phyloP scores from a whole-genome alignment of 1,140 invertebrate genomes.

The Bombus impatiens region DNA sequence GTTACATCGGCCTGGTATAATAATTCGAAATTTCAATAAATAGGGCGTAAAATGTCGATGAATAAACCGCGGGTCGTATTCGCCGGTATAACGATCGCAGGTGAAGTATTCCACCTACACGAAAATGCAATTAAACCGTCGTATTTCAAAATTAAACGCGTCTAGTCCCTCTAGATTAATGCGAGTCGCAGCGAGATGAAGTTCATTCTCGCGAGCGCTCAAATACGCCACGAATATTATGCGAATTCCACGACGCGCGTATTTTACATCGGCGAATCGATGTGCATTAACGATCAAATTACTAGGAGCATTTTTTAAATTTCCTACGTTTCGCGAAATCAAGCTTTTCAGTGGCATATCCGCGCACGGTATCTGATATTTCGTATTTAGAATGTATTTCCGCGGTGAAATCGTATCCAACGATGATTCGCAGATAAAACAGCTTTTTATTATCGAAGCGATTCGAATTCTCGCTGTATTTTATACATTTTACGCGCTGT shows the following conservation, averaged over 20 bases:
- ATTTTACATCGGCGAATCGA: not conserved
- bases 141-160: conserved; percentile 35
- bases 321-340: not conserved
- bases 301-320: not conserved
- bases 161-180: conserved; percentile 11
- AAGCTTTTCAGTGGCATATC: not conserved
- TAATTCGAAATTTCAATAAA: conserved; percentile 10
- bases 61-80: not conserved
- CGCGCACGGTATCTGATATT: not conserved
- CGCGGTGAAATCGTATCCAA: not conserved
- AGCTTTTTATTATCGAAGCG: not conserved
- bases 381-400: not conserved
- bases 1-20: not conserved
- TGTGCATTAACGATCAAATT: not conserved
- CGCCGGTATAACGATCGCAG: too few relatives aligned
- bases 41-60: not conserved
- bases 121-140: conserved; percentile 31
- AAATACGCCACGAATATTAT: not conserved
- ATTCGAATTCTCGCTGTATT: not conserved
- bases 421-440: not conserved
- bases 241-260: not conserved
- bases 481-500: not conserved
- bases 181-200: not conserved
- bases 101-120: not conserved
- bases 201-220: not conserved